Base-by-base conservation (phyloP, 2,888 invertebrate species). In the Emmelina monodactyla region DNA sequence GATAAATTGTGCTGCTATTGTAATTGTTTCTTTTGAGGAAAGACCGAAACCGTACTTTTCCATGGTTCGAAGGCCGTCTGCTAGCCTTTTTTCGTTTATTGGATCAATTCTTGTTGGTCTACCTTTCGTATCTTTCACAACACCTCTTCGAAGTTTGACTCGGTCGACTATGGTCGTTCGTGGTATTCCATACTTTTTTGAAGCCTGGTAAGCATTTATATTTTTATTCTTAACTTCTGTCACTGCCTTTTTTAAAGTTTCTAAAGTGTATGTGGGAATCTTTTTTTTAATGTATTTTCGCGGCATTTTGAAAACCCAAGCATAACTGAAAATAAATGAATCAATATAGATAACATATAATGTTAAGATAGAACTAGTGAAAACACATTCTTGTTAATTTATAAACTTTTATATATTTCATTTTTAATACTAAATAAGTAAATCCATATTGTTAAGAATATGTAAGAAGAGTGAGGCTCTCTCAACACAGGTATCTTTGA, bases 41-140 rank as follows among this genome's bases (percentile, higher is more conserved):
- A 44, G 37, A 7, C 43, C 41, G 22, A 40, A 44, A 6, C 41
- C 40, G 12, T 40, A 25, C 31, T 42, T 44, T 33, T 44, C 42
- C 38, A 44, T 42, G 35, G 19, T 33, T 2, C 34, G 37, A 9
- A 42, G 34, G 31, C 41, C 33, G 30, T 31, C 12, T 15, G 44
- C 40, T 16, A 44, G 31, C 25, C 28, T 37, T 13, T 10, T 13
- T 25, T 42, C 42, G 32, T 32, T 31, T 33, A 42, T 31, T 13
- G 7, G 13, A 14, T 40, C 13, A n/a, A 44, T 31, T 13, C 16
- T 37, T 28, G 42, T 40, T 15, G 42, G 32, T 14, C 25, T 11
- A 6, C 36, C 36, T 5, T 29, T 9, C 6, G 11, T 41, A 2
- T 43, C 41, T 25, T 43, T 45, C 14, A 45, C 35, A 22, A 40